phyloP scores from a whole-genome alignment of 1,140 invertebrate species.

The Aphelinus atriplicis region DNA sequence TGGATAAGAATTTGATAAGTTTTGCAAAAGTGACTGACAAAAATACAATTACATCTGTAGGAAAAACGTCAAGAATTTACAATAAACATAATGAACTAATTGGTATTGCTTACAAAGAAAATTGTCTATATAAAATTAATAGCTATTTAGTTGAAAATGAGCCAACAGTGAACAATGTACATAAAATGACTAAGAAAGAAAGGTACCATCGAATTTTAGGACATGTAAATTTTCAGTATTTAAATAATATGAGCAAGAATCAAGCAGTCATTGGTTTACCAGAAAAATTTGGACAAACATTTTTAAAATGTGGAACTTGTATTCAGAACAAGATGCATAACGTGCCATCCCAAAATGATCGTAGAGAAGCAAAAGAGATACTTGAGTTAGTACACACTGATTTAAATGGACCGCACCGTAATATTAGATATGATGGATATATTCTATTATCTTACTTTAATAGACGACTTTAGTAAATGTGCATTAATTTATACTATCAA shows the following conservation, averaged over 20 bases:
- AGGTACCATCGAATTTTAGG: background rate
- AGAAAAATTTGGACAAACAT: too few species aligned
- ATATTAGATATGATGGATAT: too few species aligned
- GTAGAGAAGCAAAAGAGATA: too few species aligned
- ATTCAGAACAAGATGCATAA: too few species aligned
- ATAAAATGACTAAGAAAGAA: constrained; percentile 1
- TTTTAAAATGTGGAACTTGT: too few species aligned
- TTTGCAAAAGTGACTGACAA: background rate
- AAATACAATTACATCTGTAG: background rate
- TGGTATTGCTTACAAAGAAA: background rate
- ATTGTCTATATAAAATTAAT: background rate
- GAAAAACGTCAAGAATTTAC: background rate
- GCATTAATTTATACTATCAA: too few species aligned
- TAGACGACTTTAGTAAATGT: too few species aligned
- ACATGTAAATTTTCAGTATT: too few species aligned
- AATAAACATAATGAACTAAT: constrained; percentile 33
- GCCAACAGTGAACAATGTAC: background rate
- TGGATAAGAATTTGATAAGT: constrained; percentile 25
- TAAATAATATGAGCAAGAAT: constrained; percentile 3
- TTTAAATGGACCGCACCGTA: too few species aligned
- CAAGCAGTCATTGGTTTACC: background rate
- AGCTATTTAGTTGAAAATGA: background rate
- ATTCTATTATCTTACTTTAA: too few species aligned
- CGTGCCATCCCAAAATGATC: too few species aligned
- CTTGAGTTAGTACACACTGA: too few species aligned